Evolutionary conservation across 2,113 vertebrate species (phyloP).

Genomic region (Ophthalmolycus amberensis): DNA sequence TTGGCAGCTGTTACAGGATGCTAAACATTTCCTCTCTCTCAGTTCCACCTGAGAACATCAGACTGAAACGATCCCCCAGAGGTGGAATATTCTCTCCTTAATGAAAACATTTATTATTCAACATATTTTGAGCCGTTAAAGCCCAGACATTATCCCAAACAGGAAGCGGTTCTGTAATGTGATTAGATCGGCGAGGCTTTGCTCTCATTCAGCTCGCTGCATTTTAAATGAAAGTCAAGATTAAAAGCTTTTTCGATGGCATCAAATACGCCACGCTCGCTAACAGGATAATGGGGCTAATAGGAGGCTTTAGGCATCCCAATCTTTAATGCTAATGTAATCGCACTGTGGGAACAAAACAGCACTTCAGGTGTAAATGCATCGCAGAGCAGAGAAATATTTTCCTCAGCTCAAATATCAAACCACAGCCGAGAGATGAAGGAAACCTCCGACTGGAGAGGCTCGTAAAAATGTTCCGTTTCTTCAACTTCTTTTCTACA

Average conservation of each 20-base stretch:
- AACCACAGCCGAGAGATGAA: not conserved
- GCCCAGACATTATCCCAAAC: not conserved
- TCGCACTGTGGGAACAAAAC: not conserved
- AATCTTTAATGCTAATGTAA: conserved; percentile 3
- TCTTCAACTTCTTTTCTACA: not conserved
- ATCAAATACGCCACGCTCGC: conserved; percentile 20
- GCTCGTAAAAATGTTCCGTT: not conserved
- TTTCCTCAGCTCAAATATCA: not conserved
- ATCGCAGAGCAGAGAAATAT: not conserved
- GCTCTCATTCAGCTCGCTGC: not conserved
- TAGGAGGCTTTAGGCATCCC: conserved; percentile 14
- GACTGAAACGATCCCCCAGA: not conserved
- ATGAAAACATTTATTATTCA: conserved; percentile 2
- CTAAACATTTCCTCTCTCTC: not conserved
- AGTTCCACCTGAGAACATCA: not conserved
- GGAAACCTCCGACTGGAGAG: not conserved
- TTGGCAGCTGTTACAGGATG: no score
- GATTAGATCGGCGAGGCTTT: conserved; percentile 7
- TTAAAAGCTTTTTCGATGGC: conserved; percentile 14
- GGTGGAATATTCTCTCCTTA: not conserved
- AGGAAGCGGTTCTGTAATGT: conserved; percentile 11
- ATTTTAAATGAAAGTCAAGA: conserved; percentile 16
- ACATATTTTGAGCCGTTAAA: not conserved
- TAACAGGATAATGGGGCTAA: conserved; percentile 41
- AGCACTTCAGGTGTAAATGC: conserved; percentile 20